These are phyloP conservation scores for Percina caprodes DNA, from an alignment of 2,113 vertebrate species.

Conservation along the genomic window DNA sequence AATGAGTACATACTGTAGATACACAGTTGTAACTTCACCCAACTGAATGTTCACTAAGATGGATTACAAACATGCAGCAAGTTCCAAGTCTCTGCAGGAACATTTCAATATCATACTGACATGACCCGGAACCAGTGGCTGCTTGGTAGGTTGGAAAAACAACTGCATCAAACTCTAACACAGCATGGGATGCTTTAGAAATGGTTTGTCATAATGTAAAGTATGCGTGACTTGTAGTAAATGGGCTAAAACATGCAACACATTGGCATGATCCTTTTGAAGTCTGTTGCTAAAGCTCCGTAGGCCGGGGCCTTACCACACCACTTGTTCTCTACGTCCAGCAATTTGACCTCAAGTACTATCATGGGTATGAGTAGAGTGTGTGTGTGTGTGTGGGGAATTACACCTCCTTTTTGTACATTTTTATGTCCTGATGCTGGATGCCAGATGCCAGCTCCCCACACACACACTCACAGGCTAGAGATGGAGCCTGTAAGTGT, in stretches of 20 bases:
- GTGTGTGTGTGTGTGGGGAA: slow-evolving; percentile 12
- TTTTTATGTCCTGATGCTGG: slow-evolving; percentile 67
- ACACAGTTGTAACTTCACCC: background rate
- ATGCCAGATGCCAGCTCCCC: slow-evolving; percentile 69
- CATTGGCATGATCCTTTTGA: slow-evolving; percentile 32
- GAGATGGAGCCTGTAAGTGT: slow-evolving; percentile 51
- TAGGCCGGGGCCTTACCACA: slow-evolving; percentile 9
- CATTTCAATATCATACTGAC: background rate
- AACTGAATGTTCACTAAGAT: background rate
- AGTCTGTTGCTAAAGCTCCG: slow-evolving; percentile 37
- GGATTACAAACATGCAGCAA: slow-evolving; percentile 2
- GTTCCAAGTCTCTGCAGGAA: slow-evolving; percentile 15
- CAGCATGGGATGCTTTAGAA: slow-evolving; percentile 35
- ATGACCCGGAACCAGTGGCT: slow-evolving; percentile 8
- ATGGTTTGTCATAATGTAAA: slow-evolving; percentile 34
- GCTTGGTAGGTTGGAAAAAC: slow-evolving; percentile 16
- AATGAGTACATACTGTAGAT: background rate
- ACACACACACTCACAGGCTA: slow-evolving; percentile 55
- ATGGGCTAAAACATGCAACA: slow-evolving; percentile 47
- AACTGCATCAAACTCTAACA: slow-evolving; percentile 23
- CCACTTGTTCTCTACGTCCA: slow-evolving; percentile 41
- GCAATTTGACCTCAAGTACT: slow-evolving; percentile 48
- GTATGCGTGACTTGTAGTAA: slow-evolving; percentile 42
- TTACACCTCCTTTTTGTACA: slow-evolving; percentile 52
- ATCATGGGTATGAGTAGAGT: slow-evolving; percentile 1